A percentile compares a stretch with the other conserved stretches of the same genome.
phyloP scores from a whole-genome alignment of 2,888 invertebrate species.

The Agrotis clavis region DNA sequence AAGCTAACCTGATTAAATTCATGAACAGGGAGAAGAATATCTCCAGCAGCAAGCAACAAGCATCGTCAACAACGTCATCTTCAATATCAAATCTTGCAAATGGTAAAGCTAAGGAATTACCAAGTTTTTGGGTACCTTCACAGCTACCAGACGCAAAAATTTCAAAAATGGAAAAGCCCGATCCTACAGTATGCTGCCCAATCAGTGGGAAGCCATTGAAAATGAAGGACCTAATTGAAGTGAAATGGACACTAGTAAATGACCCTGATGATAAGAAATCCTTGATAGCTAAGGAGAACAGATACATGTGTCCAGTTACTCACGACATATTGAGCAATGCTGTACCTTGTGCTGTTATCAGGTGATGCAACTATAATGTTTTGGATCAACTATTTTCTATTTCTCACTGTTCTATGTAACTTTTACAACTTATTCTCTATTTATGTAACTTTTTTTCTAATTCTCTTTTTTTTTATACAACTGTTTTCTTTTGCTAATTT shows the following conservation, averaged over 20 bases:
- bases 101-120: slow-evolving; percentile 95
- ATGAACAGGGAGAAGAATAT: slow-evolving; percentile 96
- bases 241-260: slow-evolving; percentile 97
- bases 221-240: slow-evolving; percentile 97
- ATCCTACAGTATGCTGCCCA: slow-evolving; percentile 84
- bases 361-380: slow-evolving; percentile 69
- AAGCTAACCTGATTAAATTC: slow-evolving; percentile 94
- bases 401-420: too few species aligned
- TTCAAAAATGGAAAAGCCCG: slow-evolving; percentile 89
- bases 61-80: slow-evolving; percentile 73
- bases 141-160: slow-evolving; percentile 96
- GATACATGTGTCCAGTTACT: slow-evolving; percentile 99
- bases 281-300: slow-evolving; percentile 96
- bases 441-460: neutral
- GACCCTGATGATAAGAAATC: slow-evolving; percentile 97
- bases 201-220: slow-evolving; percentile 94
- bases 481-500: neutral
- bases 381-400: neutral
- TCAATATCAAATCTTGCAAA: slow-evolving; percentile 95
- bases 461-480: neutral
- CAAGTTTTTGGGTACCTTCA: slow-evolving; percentile 99
- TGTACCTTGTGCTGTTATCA: slow-evolving; percentile 97
- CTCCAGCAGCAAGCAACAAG: slow-evolving; percentile 86
- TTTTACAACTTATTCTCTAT: neutral
- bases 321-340: slow-evolving; percentile 98